Evolutionary conservation across 2,113 vertebrate species (phyloP), one percentile per base, ranked within the genome.

Genomic region (Heteronetta atricapilla): DNA sequence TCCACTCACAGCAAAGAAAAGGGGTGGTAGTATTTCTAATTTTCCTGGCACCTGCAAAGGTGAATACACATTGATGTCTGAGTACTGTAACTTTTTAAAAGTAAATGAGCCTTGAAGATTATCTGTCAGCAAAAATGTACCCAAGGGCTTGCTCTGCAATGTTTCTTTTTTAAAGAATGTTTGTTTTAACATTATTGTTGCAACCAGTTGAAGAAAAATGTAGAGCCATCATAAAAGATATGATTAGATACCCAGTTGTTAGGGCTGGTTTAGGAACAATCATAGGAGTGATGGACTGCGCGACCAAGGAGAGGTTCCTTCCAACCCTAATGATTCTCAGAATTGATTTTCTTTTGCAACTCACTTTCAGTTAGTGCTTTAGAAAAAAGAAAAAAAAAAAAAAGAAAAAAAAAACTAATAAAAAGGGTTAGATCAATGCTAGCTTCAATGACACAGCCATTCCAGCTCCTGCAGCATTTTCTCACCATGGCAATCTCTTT

Each of bases 261-360:
- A 88, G 83, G 89, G 84, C 70, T 95, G 91, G 95, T 96, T 96
- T 94, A 95, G 92, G 90, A 97, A 93, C 93, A 95, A 96, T 97
- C 93, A 95, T 78, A 78, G 84, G 81, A 95, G 93, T 92, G 94
- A 97, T 96, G 82, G 94, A 95, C 93, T 96, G 59, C 70, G 82
- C 2, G 73, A 95, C 95, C 95, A 94, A 79, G 52, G 92, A 95
- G 95, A 95, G 89, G 91, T 79, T 95, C 90, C 88, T 96, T 94
- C 89, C 94, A 96, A 95, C 95, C 96, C 92, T 96, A 96, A 96
- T 96, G 94, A 90, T 95, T 95, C 88, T 82, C 16, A 22, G 58
- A 94, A 94, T 96, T 93, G 89, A 93, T 97, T 97, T 97, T 96
- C 95, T 96, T 97, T 97, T 95, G 91, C 91, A 94, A 96, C 96